phyloP scores from a whole-genome alignment of 30 jellyfish, hydroid and myxozoan genomes.

The Chrysaora quinquecirrha region DNA sequence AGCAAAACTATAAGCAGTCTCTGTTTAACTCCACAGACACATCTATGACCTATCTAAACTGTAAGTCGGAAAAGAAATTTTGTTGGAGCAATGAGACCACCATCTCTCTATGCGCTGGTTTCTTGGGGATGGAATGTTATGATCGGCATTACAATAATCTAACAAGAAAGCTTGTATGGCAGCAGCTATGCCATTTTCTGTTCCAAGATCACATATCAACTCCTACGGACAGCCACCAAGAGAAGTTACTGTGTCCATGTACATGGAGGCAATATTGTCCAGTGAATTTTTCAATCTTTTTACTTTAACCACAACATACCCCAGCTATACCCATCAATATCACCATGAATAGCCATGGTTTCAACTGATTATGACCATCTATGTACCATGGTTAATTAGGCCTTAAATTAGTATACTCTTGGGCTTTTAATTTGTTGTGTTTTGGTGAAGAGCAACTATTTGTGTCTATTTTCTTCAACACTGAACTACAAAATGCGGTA shows the following conservation, averaged over 20 bases:
- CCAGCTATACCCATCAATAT: constrained; percentile 9
- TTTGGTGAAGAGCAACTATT: not conserved
- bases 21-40: not conserved
- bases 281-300: constrained; percentile 3
- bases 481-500: not conserved
- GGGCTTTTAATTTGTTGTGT: not conserved
- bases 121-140: constrained; percentile 29
- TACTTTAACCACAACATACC: constrained; percentile 6
- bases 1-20: constrained; percentile 10
- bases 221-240: not conserved
- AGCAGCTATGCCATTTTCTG: constrained; percentile 18
- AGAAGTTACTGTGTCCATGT: not conserved
- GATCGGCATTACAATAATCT: not conserved
- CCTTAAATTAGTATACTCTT: not conserved
- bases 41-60: not conserved
- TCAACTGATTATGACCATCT: not conserved
- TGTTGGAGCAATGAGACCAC: not conserved
- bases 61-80: constrained; percentile 15
- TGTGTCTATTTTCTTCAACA: not conserved
- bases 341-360: constrained; percentile 1
- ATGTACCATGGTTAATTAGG: not conserved
- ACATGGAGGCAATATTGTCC: not conserved
- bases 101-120: constrained; percentile 35
- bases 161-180: constrained; percentile 20
- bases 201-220: constrained; percentile 16